phyloP scores from a whole-genome alignment of 2,113 vertebrate genomes.

The Suricata suricatta region DNA sequence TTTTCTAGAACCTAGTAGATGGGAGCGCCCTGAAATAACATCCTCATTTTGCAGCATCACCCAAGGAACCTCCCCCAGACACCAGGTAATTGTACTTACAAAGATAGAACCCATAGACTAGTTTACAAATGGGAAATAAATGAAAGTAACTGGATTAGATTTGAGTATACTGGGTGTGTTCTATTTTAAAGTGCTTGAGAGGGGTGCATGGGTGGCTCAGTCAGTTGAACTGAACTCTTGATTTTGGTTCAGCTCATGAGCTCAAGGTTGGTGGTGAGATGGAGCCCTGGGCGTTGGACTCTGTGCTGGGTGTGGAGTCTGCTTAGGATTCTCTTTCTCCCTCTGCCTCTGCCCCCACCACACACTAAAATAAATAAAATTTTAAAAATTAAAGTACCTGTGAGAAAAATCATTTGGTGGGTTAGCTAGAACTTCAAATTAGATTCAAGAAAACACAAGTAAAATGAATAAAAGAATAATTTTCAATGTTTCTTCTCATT shows the following conservation, averaged over 20 bases:
- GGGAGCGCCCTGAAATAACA: not conserved
- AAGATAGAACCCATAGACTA: not conserved
- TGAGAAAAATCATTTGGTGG: not conserved
- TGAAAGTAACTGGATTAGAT: not conserved
- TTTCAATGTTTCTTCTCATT: conserved; percentile 69
- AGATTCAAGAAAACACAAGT: not conserved
- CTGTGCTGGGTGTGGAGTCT: too few species aligned
- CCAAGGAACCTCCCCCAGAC: rapidly evolving
- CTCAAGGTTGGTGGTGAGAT: too few species aligned
- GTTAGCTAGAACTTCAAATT: not conserved
- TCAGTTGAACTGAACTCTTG: too few species aligned
- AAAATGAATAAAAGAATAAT: conserved; percentile 61
- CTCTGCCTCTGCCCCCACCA: too few species aligned
- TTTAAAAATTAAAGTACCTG: not conserved
- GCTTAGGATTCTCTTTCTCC: too few species aligned
- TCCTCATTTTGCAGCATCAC: not conserved
- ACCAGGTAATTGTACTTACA: not conserved
- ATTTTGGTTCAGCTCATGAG: too few species aligned
- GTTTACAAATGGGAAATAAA: not conserved
- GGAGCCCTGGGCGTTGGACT: too few species aligned
- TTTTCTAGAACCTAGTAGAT: not conserved
- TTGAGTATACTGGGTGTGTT: not conserved
- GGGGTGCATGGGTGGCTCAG: too few species aligned
- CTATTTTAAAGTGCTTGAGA: not conserved
- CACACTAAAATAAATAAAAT: too few species aligned